Base-by-base conservation (phyloP, 1,140 invertebrate species). In the Aphelinus atriplicis region DNA sequence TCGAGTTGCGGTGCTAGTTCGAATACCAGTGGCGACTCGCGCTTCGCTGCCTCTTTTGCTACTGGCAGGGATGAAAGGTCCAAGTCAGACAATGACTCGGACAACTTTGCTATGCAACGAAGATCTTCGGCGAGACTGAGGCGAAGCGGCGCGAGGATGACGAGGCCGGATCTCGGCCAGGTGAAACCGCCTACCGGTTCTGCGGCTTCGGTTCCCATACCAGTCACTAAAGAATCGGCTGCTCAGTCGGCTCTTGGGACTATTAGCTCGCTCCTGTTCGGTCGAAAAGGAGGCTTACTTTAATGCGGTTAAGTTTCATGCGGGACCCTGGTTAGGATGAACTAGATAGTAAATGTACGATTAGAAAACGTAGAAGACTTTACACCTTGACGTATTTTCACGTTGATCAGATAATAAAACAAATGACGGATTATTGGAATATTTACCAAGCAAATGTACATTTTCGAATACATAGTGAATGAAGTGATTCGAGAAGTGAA, bases 191-290 rank as follows among this genome's bases (percentile, higher is more conserved):
- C 75, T 9, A 47, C 53, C 3, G 62, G 61, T 65, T 4, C 10
- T 43, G 26, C 56, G 7, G n/a, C 78, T 82, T 53, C 42, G 3
- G 77, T 80, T 43, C 75, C 84, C 79, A 57, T 87, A 81, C 78
- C 85, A 1, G 81, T 86, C 43, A 86, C 89, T 5, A 88, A 88
- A 64, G 86, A 88, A 75, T 84, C 85, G 3, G 82, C 88, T 2
- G 71, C 85, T 7, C 89, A 91, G 75, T 92, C 92, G 10, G 91
- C 94, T 1, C 88, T 95, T 10, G 94, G 94, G 68, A 94, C 93
- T 46, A 90, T 95, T 67, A 95, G 94, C 87, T 92, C 92, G 43
- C 88, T 95, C 78, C 88, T 95, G 7, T 95, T 95, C 84, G 94
- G 94, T 48, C 89, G 94, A 69, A 95, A 95, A 82, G 94, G 94